Percentiles rank a stretch among this genome's conserved stretches.
These are phyloP conservation scores for Therioaphis trifolii DNA, from an alignment of 2,888 invertebrate species.

Conservation along the genomic window DNA sequence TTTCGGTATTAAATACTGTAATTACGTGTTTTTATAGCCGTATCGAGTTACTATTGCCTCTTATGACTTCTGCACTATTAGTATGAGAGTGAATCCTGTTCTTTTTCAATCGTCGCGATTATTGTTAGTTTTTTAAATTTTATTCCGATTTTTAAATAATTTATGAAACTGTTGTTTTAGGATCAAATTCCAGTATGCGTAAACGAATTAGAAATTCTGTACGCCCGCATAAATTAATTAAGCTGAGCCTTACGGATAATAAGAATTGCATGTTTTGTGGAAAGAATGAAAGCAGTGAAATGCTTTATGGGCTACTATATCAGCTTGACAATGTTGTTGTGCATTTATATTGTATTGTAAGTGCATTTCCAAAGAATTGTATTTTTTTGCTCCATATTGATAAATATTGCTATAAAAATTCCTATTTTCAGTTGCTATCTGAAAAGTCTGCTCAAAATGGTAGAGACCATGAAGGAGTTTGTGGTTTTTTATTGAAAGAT, in stretches of 20 bases:
- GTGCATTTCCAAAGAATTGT: conserved; percentile 66
- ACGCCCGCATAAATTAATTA: not conserved
- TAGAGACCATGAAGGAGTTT: conserved; percentile 76
- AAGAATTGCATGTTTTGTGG: conserved; percentile 73
- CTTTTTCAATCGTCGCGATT: too few species aligned
- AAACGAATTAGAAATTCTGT: too few species aligned
- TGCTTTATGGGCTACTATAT: conserved; percentile 73
- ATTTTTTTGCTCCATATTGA: not conserved
- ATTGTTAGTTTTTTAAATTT: too few species aligned
- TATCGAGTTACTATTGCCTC: too few species aligned
- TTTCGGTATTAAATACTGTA: too few species aligned
- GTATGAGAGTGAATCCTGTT: too few species aligned
- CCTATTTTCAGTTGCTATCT: conserved; percentile 75
- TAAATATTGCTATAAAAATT: not conserved
- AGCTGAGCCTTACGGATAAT: not conserved
- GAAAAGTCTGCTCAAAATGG: conserved; percentile 78
- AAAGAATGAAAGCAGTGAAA: conserved; percentile 71
- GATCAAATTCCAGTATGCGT: too few species aligned
- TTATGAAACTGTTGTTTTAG: too few species aligned
- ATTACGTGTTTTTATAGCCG: too few species aligned
- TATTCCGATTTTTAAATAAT: too few species aligned
- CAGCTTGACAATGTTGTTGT: conserved; percentile 73
- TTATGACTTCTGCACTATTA: too few species aligned
- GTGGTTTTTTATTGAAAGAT: conserved; percentile 79
- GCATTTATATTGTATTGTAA: conserved; percentile 83